Percentiles rank a stretch among this genome's conserved stretches.
Evolutionary conservation across 2,113 vertebrate genomes (phyloP).

Genomic region (Thamnophis sirtalis): DNA sequence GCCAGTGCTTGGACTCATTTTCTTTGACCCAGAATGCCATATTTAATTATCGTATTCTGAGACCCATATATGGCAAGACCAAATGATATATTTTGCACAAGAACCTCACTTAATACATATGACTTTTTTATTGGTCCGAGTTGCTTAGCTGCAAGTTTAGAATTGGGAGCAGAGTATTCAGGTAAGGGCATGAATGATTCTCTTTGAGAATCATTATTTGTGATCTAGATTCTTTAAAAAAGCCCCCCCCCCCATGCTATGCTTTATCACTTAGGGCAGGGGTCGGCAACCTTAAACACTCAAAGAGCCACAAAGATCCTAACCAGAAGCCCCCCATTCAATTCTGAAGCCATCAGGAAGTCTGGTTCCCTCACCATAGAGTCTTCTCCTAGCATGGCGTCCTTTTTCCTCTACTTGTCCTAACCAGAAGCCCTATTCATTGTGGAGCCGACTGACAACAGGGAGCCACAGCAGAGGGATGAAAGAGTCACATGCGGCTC

Average conservation of each 20-base stretch:
- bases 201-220: background rate
- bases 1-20: background rate
- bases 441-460: too few relatives aligned
- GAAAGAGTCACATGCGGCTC: too few relatives aligned
- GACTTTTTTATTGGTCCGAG: background rate
- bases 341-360: too few relatives aligned
- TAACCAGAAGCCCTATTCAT: too few relatives aligned
- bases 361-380: too few relatives aligned
- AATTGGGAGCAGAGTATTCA: background rate
- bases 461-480: too few relatives aligned
- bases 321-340: too few relatives aligned
- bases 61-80: background rate
- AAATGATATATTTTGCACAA: background rate
- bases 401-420: too few relatives aligned
- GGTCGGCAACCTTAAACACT: too few relatives aligned
- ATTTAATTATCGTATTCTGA: background rate
- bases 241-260: too few relatives aligned
- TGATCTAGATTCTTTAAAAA: background rate
- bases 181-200: background rate
- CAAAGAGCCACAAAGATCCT: too few relatives aligned
- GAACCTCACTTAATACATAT: background rate
- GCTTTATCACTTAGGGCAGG: background rate
- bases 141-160: background rate
- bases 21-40: background rate
- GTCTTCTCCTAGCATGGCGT: too few relatives aligned